These are phyloP conservation scores for Nycticryphes semicollaris DNA, from an alignment of 2,113 vertebrate species.

Conservation along the genomic window DNA sequence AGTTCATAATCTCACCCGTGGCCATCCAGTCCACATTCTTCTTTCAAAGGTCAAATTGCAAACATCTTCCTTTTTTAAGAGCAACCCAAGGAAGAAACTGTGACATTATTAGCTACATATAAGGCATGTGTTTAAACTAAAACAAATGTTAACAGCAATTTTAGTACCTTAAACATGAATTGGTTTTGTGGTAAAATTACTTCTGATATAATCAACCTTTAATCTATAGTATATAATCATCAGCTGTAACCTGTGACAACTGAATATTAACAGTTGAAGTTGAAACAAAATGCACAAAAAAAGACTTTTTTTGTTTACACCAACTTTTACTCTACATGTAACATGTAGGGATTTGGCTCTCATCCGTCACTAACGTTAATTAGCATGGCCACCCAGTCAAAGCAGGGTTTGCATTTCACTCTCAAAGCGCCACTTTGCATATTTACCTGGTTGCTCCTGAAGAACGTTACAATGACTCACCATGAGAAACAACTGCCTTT, in stretches of 20 bases:
- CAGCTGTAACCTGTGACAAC: not conserved
- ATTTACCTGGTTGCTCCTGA: not conserved
- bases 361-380: not conserved
- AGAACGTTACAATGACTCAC: not conserved
- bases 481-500: not conserved
- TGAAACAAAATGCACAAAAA: not conserved
- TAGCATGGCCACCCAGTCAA: not conserved
- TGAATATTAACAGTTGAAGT: not conserved
- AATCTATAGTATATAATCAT: not conserved
- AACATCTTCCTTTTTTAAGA: not conserved
- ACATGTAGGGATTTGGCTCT: not conserved
- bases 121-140: not conserved
- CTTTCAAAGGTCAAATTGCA: not conserved
- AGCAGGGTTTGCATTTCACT: not conserved
- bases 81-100: not conserved
- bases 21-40: not conserved
- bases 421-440: accelerated
- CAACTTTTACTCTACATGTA: not conserved
- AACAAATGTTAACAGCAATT: not conserved
- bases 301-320: not conserved
- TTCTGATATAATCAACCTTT: not conserved
- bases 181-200: not conserved
- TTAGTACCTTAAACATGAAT: not conserved
- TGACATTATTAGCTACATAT: too few relatives aligned
- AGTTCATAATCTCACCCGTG: accelerated